phyloP scores from a whole-genome alignment of 1,140 invertebrate species.

The Periplaneta americana region DNA sequence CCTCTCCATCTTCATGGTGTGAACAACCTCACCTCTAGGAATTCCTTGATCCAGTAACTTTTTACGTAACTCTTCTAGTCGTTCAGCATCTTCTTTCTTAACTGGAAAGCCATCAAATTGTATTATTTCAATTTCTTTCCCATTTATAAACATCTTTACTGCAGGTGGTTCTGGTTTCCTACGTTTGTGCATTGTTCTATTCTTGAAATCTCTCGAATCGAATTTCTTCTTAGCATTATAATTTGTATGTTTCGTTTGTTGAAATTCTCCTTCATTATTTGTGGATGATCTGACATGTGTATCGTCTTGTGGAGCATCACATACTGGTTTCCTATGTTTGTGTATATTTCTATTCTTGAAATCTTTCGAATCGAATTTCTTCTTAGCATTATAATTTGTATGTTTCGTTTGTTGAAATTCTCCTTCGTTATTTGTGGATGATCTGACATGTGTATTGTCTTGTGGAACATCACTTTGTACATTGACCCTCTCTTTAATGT shows the following conservation, averaged over 20 bases:
- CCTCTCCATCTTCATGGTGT: conserved; percentile 61
- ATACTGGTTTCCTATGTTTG: conserved; percentile 45
- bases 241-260: not conserved
- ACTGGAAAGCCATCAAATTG: conserved; percentile 65
- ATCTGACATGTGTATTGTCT: too few relatives aligned
- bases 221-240: not conserved
- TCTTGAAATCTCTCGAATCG: not conserved
- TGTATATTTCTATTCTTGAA: conserved; percentile 21
- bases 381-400: not conserved
- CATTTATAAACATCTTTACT: conserved; percentile 53
- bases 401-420: not conserved
- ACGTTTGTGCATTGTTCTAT: conserved; percentile 35
- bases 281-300: too few relatives aligned
- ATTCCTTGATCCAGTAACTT: conserved; percentile 63
- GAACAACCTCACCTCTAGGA: conserved; percentile 38
- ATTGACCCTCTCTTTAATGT: too few relatives aligned
- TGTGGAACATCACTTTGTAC: too few relatives aligned
- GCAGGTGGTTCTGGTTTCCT: conserved; percentile 43
- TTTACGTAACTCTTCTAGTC: conserved; percentile 51
- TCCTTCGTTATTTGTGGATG: not conserved
- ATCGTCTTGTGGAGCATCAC: too few relatives aligned
- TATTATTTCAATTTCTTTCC: conserved; percentile 52
- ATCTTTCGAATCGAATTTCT: not conserved
- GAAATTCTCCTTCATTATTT: not conserved
- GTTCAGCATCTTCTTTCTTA: conserved; percentile 61